phyloP scores from a whole-genome alignment of 2,797 vertebrate species.

The Ctenopoma kingsleyae region DNA sequence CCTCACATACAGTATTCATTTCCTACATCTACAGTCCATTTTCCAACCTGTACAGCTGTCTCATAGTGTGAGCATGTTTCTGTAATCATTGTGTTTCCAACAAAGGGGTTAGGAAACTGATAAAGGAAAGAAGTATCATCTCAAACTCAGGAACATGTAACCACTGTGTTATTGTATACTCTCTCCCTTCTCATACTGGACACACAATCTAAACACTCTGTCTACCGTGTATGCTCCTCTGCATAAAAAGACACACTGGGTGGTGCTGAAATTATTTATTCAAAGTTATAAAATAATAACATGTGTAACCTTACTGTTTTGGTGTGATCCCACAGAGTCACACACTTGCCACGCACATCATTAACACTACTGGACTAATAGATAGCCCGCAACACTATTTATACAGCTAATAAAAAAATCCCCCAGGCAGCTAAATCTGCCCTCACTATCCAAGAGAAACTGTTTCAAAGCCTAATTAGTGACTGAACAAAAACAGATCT shows the following conservation, averaged over 20 bases:
- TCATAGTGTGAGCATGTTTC: conserved; percentile 12
- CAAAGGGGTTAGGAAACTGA: conserved; percentile 31
- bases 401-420: conserved; percentile 52
- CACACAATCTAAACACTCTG: neutral
- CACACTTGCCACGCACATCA: conserved; percentile 35
- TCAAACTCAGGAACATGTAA: conserved; percentile 3
- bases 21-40: conserved; percentile 29
- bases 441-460: conserved; percentile 40
- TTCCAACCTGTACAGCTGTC: conserved; percentile 11
- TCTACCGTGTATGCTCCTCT: neutral
- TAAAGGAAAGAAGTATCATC: conserved; percentile 12
- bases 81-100: conserved; percentile 37
- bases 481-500: conserved; percentile 56
- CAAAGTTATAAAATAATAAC: conserved; percentile 8
- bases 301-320: conserved; percentile 13
- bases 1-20: neutral
- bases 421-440: conserved; percentile 49
- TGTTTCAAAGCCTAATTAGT: conserved; percentile 55
- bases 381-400: conserved; percentile 54
- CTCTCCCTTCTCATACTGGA: neutral
- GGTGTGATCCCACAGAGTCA: conserved; percentile 18
- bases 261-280: conserved; percentile 7
- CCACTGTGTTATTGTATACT: conserved; percentile 1
- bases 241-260: conserved; percentile 9
- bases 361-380: conserved; percentile 52